Base-by-base conservation (phyloP, 2,797 vertebrate species). In the Thamnophis elegans region DNA sequence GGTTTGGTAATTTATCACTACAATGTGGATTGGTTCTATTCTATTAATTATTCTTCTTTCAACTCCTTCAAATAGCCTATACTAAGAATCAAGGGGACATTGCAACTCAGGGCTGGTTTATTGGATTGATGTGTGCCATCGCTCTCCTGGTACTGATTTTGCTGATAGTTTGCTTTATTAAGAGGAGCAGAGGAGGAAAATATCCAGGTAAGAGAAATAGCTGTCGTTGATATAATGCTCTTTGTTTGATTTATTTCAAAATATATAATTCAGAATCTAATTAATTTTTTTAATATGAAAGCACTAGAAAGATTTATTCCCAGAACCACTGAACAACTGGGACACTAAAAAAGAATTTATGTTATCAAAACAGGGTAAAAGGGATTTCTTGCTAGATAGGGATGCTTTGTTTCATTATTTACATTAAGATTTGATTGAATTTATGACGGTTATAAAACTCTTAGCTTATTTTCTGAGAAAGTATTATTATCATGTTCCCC, bases 71-170 rank as follows among this genome's bases (percentile, higher is more conserved):
- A 2, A 1, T 97, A 99, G 99, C 99, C 92, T 99, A 99, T 95
- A 99, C 98, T 95, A 99, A 98, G 95, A 99, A 99, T 94, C 98
- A 98, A n/a, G 98, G 98, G 1, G 99, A 99, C 98, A 99, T 99
- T 9, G 99, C 99, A 87, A 99, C 99, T 9, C 99, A 99, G 96
- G 99, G 99, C 96, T 99, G 99, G 99, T 99, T 99, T 98, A 99
- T 99, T 8, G 99, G 99, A 93, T 97, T 99, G 94, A 99, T 99
- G 99, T 99, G 99, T 32, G 99, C 99, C 95, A 98, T 99, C 0
- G 99, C 99, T 87, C 98, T 99, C 53, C 98, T 99, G 90, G 99
- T 99, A 56, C 98, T 99, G 73, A 99, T 99, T 95, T 98, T 99
- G 58, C 97, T 99, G 95, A 99, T 99, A 2, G 99, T 99, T 92